phyloP scores from a whole-genome alignment of 2,113 vertebrate genomes.

The Eidolon helvum region DNA sequence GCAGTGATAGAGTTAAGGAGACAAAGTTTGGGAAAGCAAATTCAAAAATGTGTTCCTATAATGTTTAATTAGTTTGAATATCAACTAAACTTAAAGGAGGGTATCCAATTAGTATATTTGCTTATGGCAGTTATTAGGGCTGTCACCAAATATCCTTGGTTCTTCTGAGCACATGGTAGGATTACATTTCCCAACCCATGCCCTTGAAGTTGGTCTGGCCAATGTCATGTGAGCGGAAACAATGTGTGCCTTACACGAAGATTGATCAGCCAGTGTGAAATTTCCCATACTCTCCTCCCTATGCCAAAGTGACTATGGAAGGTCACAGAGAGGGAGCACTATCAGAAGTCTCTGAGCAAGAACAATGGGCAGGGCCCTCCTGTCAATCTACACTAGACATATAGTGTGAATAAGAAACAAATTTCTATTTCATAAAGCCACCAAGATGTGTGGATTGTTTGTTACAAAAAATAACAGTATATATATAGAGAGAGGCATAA shows the following conservation, averaged over 20 bases:
- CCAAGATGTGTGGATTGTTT: neutral
- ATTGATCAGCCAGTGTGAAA: too few relatives aligned
- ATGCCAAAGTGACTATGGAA: neutral
- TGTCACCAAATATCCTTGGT: neutral
- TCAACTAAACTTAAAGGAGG: neutral
- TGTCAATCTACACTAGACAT: neutral
- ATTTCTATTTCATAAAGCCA: neutral
- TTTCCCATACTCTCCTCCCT: neutral
- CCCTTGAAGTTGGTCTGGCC: neutral
- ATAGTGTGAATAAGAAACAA: neutral
- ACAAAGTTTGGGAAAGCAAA: neutral
- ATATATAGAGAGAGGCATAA: neutral
- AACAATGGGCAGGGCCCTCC: neutral
- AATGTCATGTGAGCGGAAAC: neutral
- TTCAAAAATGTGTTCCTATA: neutral
- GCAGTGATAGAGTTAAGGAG: neutral
- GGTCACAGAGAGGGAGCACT: neutral
- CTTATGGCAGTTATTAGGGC: neutral
- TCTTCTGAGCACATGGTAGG: neutral
- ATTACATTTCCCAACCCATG: neutral
- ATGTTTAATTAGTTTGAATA: neutral
- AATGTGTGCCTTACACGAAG: rapidly evolving
- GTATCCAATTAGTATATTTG: neutral
- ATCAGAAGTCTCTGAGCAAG: neutral
- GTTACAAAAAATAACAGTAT: neutral